These are phyloP conservation scores for Lordiphosa fenestrarum DNA, from an alignment of 2,888 invertebrate genomes.

Conservation along the genomic window DNA sequence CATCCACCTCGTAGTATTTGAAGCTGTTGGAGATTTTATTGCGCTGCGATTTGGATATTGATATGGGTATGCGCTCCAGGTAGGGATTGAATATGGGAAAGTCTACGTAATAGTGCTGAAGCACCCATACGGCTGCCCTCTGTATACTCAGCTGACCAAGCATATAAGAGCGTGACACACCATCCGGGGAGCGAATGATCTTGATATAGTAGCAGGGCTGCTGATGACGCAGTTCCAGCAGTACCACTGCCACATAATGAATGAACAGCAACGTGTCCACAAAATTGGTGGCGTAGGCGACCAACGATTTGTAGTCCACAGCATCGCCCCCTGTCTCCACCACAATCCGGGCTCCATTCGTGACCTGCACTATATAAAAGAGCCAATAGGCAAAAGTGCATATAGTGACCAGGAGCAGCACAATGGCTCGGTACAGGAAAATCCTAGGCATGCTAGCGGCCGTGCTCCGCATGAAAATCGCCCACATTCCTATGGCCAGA, in stretches of 20 bases:
- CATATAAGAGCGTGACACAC: constrained; percentile 92
- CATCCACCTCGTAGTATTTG: constrained; percentile 99
- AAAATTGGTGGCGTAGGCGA: constrained; percentile 95
- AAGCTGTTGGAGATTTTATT: constrained; percentile 89
- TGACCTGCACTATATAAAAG: constrained; percentile 95
- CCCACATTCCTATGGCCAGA: constrained; percentile 94
- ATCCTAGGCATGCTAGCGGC: constrained; percentile 94
- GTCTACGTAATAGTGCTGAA: constrained; percentile 97
- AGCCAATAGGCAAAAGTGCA: constrained; percentile 98
- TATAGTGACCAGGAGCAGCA: constrained; percentile 92
- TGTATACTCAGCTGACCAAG: constrained; percentile 96
- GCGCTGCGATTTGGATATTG: constrained; percentile 89
- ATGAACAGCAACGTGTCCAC: constrained; percentile 96
- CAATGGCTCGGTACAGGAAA: constrained; percentile 93
- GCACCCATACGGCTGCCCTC: constrained; percentile 95
- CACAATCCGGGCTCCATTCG: constrained; percentile 89
- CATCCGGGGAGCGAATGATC: constrained; percentile 97
- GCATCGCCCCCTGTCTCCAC: constrained; percentile 88
- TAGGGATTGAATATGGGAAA: constrained; percentile 99
- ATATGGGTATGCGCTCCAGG: constrained; percentile 93
- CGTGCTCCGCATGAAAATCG: constrained; percentile 91
- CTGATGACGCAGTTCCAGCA: constrained; percentile 95
- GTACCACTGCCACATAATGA: constrained; percentile 95
- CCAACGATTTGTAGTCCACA: constrained; percentile 92
- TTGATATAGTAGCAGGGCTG: constrained; percentile 94